Percentiles rank a stretch among this genome's conserved stretches.
phyloP scores from a whole-genome alignment of 1,140 invertebrate species.

The Drosophila nebulosa region DNA sequence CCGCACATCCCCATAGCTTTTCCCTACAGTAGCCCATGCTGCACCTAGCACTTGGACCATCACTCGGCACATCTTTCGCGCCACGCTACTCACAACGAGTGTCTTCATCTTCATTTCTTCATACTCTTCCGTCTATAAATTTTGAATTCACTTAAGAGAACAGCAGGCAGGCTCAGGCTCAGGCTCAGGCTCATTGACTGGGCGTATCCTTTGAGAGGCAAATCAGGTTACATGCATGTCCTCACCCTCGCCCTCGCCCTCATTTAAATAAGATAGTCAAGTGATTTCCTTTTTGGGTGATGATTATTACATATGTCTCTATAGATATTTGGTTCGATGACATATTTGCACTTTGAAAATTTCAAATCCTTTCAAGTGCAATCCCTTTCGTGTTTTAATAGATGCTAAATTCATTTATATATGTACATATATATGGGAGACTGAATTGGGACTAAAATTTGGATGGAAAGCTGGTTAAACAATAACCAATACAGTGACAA shows the following conservation, averaged over 20 bases:
- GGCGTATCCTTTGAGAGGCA: constrained; percentile 62
- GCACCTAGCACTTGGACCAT: background rate
- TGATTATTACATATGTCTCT: background rate
- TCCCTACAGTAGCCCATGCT: constrained; percentile 6
- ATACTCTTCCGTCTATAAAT: constrained; percentile 26
- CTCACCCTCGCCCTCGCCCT: too few relatives aligned
- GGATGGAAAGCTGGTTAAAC: too few relatives aligned
- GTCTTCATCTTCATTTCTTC: constrained; percentile 17
- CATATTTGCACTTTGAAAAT: background rate
- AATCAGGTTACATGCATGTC: constrained; percentile 60
- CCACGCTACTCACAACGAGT: background rate
- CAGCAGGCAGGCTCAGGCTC: constrained; percentile 45
- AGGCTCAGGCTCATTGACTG: constrained; percentile 26
- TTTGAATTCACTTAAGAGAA: constrained; percentile 68
- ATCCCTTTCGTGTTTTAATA: background rate
- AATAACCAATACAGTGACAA: too few relatives aligned
- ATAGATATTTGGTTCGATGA: background rate
- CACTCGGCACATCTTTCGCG: background rate
- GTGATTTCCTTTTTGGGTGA: constrained; percentile 14
- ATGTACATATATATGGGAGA: too few relatives aligned
- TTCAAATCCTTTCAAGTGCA: background rate
- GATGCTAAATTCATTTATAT: background rate
- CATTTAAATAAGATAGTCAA: constrained; percentile 32
- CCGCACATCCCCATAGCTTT: constrained; percentile 41
- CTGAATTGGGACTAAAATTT: too few relatives aligned